A percentile compares a stretch with the other conserved stretches of the same genome.
These are phyloP conservation scores for Scolopax mira DNA, from an alignment of 2,113 vertebrate genomes.

Conservation along the genomic window DNA sequence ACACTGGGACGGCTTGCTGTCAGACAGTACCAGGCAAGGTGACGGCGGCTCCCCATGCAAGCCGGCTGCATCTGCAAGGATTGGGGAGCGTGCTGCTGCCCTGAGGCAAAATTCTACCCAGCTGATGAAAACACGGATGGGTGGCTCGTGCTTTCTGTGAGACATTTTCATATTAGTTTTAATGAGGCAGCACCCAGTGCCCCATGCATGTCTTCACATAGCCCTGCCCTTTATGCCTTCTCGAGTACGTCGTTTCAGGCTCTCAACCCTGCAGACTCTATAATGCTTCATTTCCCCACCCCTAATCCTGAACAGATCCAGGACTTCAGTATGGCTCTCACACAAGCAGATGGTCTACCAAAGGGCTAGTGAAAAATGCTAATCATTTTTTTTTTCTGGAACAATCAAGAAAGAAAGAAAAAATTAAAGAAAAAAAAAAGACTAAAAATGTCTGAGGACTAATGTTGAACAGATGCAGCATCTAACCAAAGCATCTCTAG, in stretches of 20 bases:
- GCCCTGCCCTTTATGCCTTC: not conserved
- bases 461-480: not conserved
- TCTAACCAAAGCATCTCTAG: not conserved
- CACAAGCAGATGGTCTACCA: not conserved
- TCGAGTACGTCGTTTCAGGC: not conserved
- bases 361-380: not conserved
- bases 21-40: not conserved
- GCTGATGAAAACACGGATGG: not conserved
- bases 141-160: not conserved
- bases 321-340: not conserved
- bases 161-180: not conserved
- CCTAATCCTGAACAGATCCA: not conserved
- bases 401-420: not conserved
- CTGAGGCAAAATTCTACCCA: not conserved
- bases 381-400: not conserved
- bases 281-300: not conserved
- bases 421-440: accelerated
- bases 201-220: not conserved
- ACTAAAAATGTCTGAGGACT: not conserved
- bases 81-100: not conserved
- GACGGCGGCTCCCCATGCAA: accelerated
- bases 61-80: not conserved
- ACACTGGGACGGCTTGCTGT: not conserved
- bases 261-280: not conserved
- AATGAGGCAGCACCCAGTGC: not conserved